Percentiles rank a stretch among this genome's conserved stretches.
Conservation (phyloP, 2,888 invertebrate species). For the Tuberolachnus salignus region DNA sequence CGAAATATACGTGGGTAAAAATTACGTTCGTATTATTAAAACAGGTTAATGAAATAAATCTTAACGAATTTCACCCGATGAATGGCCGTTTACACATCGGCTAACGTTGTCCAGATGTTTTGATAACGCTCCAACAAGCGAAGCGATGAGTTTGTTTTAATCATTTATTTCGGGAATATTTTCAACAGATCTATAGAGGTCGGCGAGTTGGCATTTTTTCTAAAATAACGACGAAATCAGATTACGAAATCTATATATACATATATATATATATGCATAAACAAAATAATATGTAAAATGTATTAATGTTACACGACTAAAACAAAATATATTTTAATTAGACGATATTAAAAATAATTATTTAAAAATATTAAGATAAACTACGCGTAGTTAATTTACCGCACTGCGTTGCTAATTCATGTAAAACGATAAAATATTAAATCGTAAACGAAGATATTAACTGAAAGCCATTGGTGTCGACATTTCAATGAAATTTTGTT, state of each 20-base stretch:
- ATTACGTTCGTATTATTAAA: slow-evolving; percentile 1
- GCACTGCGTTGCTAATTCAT: no score
- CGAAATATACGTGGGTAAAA: slow-evolving; percentile 1
- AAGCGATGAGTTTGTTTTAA: slow-evolving; percentile 27
- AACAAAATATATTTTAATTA: neutral
- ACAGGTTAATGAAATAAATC: slow-evolving; percentile 36
- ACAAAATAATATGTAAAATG: neutral
- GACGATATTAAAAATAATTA: neutral
- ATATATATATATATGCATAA: no score
- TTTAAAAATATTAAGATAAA: neutral
- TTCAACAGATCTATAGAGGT: slow-evolving; percentile 40
- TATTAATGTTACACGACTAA: neutral
- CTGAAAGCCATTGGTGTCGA: no score
- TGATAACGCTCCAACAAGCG: slow-evolving; percentile 27
- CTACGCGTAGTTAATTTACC: no score
- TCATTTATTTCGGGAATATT: slow-evolving; percentile 49
- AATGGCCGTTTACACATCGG: slow-evolving; percentile 31
- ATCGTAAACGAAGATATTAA: no score
- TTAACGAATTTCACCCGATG: slow-evolving; percentile 4
- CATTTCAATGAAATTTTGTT: no score
- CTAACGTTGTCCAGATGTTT: slow-evolving; percentile 38
- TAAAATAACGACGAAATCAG: slow-evolving; percentile 41
- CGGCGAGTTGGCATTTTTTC: slow-evolving; percentile 44
- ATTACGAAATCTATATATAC: slow-evolving; percentile 23
- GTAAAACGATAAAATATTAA: no score